Evolutionary conservation across 2,797 vertebrate genomes (phyloP).

Genomic region (Chelidonichthys spinosus): DNA sequence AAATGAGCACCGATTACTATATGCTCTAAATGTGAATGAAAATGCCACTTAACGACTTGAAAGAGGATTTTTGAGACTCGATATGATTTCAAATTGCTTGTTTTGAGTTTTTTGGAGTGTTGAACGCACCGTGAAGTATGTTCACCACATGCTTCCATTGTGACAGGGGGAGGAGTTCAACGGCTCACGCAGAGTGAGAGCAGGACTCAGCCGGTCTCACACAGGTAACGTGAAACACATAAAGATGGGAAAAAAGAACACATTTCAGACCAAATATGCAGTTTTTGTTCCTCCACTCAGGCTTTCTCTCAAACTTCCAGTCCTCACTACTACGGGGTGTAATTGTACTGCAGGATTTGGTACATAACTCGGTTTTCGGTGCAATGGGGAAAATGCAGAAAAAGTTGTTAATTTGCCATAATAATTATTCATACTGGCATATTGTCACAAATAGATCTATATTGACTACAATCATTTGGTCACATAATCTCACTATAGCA

Average conservation of each 20-base stretch:
- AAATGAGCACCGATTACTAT: not conserved
- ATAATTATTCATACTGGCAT: no score
- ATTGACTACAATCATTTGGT: no score
- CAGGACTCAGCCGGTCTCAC: slow-evolving; percentile 72
- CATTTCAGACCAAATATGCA: not conserved
- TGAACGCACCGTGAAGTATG: not conserved
- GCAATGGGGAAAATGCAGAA: no score
- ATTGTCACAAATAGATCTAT: no score
- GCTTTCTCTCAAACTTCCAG: not conserved
- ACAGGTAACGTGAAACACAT: slow-evolving; percentile 57
- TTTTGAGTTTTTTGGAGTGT: not conserved
- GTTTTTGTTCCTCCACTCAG: not conserved
- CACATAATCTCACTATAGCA: no score
- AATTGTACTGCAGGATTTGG: no score
- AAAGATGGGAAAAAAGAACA: not conserved
- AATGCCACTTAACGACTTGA: no score
- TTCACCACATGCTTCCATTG: slow-evolving; percentile 5
- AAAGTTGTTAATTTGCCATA: no score
- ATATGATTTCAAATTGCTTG: no score
- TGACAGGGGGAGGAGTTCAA: slow-evolving; percentile 59
- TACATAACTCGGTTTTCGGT: no score
- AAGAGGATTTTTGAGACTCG: no score
- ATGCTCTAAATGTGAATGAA: not conserved
- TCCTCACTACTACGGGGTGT: not conserved
- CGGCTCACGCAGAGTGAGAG: slow-evolving; percentile 50